phyloP scores from a whole-genome alignment of 2,797 vertebrate genomes.

The Lates japonicus region DNA sequence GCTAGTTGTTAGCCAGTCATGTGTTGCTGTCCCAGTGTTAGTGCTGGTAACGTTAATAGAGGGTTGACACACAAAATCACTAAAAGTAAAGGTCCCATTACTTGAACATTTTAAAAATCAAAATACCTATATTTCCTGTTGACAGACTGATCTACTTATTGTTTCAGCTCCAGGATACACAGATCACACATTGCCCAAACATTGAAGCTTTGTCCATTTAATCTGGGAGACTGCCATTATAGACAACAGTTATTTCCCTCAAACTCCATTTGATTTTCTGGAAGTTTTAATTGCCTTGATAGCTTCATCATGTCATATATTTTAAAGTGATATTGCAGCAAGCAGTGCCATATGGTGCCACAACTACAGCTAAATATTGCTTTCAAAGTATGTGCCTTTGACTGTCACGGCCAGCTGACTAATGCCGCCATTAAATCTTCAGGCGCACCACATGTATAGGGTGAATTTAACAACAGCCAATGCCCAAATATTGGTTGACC shows the following conservation, averaged over 20 bases:
- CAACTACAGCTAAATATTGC: neutral
- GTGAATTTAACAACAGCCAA: neutral
- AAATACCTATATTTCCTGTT: neutral
- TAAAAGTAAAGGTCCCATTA: too few relatives aligned
- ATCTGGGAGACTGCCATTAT: neutral
- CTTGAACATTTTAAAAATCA: too few relatives aligned
- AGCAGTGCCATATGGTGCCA: neutral
- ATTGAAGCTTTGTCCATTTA: conserved; percentile 1
- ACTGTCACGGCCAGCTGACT: conserved; percentile 6
- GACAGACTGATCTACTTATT: neutral
- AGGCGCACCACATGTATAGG: neutral
- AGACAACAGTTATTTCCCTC: too few relatives aligned
- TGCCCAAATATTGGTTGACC: conserved; percentile 14
- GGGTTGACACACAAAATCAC: too few relatives aligned
- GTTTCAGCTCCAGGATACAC: neutral
- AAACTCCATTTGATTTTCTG: neutral
- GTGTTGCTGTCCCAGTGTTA: too few relatives aligned
- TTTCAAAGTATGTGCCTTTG: conserved; percentile 16
- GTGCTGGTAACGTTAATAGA: too few relatives aligned
- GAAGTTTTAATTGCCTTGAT: neutral
- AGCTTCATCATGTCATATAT: neutral
- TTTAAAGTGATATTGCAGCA: neutral
- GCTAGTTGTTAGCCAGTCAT: too few relatives aligned
- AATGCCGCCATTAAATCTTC: conserved; percentile 12
- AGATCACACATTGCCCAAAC: neutral